Conservation (phyloP, 2,797 vertebrate species). For the Mus caroli region DNA sequence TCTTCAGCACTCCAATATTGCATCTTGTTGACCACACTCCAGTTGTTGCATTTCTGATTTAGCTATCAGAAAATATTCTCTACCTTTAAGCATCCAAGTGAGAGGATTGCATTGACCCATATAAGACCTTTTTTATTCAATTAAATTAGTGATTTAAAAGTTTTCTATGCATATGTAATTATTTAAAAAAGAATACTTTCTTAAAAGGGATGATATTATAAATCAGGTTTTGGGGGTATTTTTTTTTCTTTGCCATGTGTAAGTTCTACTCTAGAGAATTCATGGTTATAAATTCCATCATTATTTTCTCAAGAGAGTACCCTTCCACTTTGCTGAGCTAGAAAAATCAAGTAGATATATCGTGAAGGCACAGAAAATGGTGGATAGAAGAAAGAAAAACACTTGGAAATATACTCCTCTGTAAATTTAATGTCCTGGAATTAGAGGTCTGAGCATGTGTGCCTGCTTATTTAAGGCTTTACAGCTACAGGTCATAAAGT, state of each 20-base stretch:
- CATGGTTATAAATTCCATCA: background rate
- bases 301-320: background rate
- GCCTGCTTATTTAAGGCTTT: background rate
- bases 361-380: background rate
- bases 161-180: background rate
- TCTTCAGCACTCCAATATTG: background rate
- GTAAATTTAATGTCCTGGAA: background rate
- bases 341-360: background rate
- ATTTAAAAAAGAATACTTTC: background rate
- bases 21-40: background rate
- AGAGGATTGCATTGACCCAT: background rate
- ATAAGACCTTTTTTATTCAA: conserved; percentile 29
- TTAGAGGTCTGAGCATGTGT: background rate
- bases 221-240: background rate
- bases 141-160: background rate
- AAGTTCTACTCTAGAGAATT: background rate
- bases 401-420: background rate
- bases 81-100: background rate
- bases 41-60: background rate
- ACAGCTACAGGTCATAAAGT: background rate
- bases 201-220: background rate
- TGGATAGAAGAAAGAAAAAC: background rate
- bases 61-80: background rate
- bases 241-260: background rate
- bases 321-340: background rate